Evolutionary conservation across 2,888 invertebrate genomes (phyloP).

Genomic region (Euzophera pinguis): DNA sequence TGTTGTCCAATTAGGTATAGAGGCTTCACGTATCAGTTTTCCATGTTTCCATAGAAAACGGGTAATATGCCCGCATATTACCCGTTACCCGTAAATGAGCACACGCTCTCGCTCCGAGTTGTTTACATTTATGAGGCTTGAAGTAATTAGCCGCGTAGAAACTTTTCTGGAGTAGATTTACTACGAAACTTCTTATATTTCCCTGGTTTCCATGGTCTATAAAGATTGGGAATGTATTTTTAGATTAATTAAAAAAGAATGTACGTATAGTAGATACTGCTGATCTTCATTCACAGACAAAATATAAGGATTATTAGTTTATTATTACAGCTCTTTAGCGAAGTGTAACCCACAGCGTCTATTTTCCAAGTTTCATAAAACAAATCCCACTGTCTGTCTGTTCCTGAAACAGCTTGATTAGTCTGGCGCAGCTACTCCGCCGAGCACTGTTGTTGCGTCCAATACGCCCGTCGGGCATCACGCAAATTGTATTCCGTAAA

Average conservation of each 20-base stretch:
- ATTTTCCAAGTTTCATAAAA: not conserved
- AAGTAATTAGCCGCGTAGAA: constrained; percentile 7
- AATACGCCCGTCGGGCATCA: constrained; percentile 25
- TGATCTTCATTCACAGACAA: too few species aligned
- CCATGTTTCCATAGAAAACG: not conserved
- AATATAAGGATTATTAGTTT: too few species aligned
- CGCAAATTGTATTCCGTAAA: constrained; percentile 32
- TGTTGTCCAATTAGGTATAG: constrained; percentile 38
- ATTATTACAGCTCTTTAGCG: too few species aligned
- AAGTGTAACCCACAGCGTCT: too few species aligned
- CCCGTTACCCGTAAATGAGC: not conserved
- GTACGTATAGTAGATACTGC: too few species aligned
- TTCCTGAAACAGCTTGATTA: constrained; percentile 18
- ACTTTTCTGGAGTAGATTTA: constrained; percentile 4
- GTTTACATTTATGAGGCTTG: constrained; percentile 11
- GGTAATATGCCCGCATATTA: not conserved
- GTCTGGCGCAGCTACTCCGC: constrained; percentile 8
- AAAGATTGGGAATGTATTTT: too few species aligned
- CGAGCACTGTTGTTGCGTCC: constrained; percentile 10
- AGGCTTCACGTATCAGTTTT: constrained; percentile 32
- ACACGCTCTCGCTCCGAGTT: not conserved
- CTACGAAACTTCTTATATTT: not conserved
- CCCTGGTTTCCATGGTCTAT: not conserved
- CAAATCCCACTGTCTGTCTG: constrained; percentile 9
- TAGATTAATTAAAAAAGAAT: too few species aligned